These are phyloP conservation scores for Bombus vancouverensis DNA, from an alignment of 1,140 invertebrate species.

Conservation along the genomic window DNA sequence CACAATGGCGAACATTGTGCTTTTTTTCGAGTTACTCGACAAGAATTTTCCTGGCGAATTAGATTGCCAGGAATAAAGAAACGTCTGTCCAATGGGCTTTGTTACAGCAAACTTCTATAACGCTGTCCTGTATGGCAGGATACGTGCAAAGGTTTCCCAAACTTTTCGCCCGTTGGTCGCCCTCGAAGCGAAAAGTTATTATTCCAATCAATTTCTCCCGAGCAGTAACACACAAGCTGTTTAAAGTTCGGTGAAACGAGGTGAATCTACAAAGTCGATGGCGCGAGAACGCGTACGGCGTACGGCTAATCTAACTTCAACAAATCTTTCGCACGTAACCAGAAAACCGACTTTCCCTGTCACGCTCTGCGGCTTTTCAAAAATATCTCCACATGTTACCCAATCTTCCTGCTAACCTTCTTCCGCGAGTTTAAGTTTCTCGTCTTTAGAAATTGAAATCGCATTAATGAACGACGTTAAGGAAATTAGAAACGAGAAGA, in stretches of 20 bases:
- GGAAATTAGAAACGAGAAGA: too few relatives aligned
- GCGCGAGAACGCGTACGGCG: slow-evolving; percentile 7
- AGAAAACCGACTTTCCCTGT: neutral
- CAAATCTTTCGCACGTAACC: slow-evolving; percentile 24
- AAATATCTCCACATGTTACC: neutral
- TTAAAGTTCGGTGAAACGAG: slow-evolving; percentile 55
- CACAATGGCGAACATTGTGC: neutral
- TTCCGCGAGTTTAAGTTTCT: neutral
- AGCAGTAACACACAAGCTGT: slow-evolving; percentile 47
- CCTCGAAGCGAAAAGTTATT: slow-evolving; percentile 53
- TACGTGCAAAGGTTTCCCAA: slow-evolving; percentile 51
- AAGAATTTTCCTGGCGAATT: slow-evolving; percentile 24
- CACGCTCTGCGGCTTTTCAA: neutral
- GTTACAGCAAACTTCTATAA: slow-evolving; percentile 22
- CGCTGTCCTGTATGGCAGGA: slow-evolving; percentile 15
- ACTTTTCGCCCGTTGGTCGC: slow-evolving; percentile 35
- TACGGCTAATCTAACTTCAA: slow-evolving; percentile 41
- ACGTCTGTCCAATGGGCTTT: slow-evolving; percentile 17
- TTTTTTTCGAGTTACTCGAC: neutral
- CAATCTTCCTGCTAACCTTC: neutral
- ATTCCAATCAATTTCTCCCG: slow-evolving; percentile 59
- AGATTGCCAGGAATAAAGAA: slow-evolving; percentile 30
- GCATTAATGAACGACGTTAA: neutral
- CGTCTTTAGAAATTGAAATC: neutral
- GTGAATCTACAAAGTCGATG: slow-evolving; percentile 44